A percentile compares a stretch with the other conserved stretches of the same genome.
Evolutionary conservation across 2,888 invertebrate genomes (phyloP).

Genomic region (Ecdyonurus torrentis): DNA sequence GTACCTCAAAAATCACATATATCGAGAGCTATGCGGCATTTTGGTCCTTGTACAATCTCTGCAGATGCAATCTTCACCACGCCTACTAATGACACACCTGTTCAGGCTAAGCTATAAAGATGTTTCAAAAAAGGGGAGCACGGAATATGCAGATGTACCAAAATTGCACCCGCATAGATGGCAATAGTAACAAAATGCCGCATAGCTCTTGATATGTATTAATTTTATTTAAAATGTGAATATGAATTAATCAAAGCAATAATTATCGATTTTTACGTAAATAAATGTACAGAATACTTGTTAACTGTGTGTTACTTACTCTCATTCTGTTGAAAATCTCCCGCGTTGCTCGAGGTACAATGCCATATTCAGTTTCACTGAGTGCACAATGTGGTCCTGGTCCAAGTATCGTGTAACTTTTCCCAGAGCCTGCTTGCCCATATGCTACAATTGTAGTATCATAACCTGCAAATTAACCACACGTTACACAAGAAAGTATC

Average conservation of each 20-base stretch:
- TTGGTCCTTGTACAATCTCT: too few species aligned
- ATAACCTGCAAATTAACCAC: conserved; percentile 41
- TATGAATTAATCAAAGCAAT: background rate
- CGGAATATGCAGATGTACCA: too few species aligned
- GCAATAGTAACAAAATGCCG: background rate
- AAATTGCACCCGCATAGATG: too few species aligned
- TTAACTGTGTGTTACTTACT: conserved; percentile 9
- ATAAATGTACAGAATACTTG: background rate
- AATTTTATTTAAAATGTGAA: background rate
- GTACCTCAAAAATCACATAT: too few species aligned
- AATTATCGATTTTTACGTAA: too few species aligned
- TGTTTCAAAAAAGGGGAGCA: too few species aligned
- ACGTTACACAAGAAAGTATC: too few species aligned
- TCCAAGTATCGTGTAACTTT: conserved; percentile 55
- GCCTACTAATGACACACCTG: too few species aligned
- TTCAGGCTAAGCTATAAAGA: too few species aligned
- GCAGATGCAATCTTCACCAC: too few species aligned
- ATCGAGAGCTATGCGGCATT: too few species aligned
- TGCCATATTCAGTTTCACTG: conserved; percentile 51
- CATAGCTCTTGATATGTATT: background rate
- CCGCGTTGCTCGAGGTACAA: conserved; percentile 51
- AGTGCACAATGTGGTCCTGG: conserved; percentile 41
- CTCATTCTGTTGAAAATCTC: conserved; percentile 48
- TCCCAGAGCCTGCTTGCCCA: conserved; percentile 38
- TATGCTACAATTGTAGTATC: conserved; percentile 18